These are phyloP conservation scores for Subacronicta megacephala DNA, from an alignment of 2,888 invertebrate species.

Conservation along the genomic window DNA sequence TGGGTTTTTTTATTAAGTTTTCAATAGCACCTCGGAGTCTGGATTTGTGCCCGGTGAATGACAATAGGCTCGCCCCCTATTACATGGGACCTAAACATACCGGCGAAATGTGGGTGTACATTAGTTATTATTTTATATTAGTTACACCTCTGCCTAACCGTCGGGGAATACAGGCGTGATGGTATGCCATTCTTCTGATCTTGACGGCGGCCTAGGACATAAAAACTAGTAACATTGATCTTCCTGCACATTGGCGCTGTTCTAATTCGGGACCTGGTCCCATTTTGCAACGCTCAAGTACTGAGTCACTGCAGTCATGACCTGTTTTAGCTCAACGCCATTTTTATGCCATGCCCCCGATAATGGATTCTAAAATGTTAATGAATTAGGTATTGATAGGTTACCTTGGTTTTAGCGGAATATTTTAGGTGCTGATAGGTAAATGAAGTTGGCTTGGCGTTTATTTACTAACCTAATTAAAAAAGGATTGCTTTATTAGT, in stretches of 20 bases:
- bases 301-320: slow-evolving; percentile 58
- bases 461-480: no score
- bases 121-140: no score
- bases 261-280: slow-evolving; percentile 51
- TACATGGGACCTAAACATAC: no score
- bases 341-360: slow-evolving; percentile 22
- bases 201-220: slow-evolving; percentile 24
- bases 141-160: no score
- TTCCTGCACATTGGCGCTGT: slow-evolving; percentile 22
- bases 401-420: background rate
- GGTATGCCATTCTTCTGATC: slow-evolving; percentile 7
- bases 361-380: slow-evolving; percentile 1
- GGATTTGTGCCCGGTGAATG: no score
- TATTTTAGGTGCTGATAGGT: background rate
- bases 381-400: slow-evolving; percentile 7
- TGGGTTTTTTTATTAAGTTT: no score
- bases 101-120: no score
- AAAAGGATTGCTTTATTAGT: no score
- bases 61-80: no score
- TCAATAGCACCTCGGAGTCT: no score
- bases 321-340: slow-evolving; percentile 38
- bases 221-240: slow-evolving; percentile 14
- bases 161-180: no score
- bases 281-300: slow-evolving; percentile 50
- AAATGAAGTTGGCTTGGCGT: background rate